Conservation (phyloP, 2,888 invertebrate genomes). For the Campoletis raptor region DNA sequence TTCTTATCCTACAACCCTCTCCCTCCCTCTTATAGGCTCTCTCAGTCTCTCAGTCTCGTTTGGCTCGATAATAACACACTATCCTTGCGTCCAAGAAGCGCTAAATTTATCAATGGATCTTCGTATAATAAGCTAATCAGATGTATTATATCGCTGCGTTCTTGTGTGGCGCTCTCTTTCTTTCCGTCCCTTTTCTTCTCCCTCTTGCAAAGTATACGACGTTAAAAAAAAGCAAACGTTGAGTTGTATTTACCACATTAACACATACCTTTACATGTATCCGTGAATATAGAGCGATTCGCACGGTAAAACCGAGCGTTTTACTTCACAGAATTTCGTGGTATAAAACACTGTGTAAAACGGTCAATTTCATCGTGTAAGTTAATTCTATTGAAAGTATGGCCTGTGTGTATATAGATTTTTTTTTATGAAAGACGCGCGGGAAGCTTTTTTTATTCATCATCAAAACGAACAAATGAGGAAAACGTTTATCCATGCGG, state of each 20-base stretch:
- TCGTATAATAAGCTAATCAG: slow-evolving; percentile 82
- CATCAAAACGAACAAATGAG: slow-evolving; percentile 42
- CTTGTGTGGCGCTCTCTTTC: slow-evolving; percentile 50
- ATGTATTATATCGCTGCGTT: slow-evolving; percentile 74
- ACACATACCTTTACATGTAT: slow-evolving; percentile 6
- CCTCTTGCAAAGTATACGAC: slow-evolving; percentile 43
- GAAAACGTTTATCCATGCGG: slow-evolving; percentile 54
- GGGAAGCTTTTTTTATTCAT: slow-evolving; percentile 34
- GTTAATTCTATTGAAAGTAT: slow-evolving; percentile 21
- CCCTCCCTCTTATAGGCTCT: slow-evolving; percentile 9
- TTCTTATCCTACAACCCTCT: slow-evolving; percentile 59
- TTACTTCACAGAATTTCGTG: slow-evolving; percentile 14
- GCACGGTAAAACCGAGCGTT: slow-evolving; percentile 33
- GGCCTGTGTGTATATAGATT: background rate
- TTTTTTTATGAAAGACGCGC: slow-evolving; percentile 14
- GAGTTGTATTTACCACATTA: slow-evolving; percentile 46
- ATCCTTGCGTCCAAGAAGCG: slow-evolving; percentile 71
- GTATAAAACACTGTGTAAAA: background rate
- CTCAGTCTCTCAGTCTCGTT: slow-evolving; percentile 23
- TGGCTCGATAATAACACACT: slow-evolving; percentile 49
- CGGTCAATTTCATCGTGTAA: slow-evolving; percentile 19
- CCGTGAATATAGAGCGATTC: background rate
- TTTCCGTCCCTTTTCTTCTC: slow-evolving; percentile 8
- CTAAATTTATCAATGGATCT: slow-evolving; percentile 82
- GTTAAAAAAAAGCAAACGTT: slow-evolving; percentile 20